Percentiles rank a stretch among this genome's conserved stretches.
phyloP scores from a whole-genome alignment of 2,113 vertebrate species.

The Trogon melanurus region DNA sequence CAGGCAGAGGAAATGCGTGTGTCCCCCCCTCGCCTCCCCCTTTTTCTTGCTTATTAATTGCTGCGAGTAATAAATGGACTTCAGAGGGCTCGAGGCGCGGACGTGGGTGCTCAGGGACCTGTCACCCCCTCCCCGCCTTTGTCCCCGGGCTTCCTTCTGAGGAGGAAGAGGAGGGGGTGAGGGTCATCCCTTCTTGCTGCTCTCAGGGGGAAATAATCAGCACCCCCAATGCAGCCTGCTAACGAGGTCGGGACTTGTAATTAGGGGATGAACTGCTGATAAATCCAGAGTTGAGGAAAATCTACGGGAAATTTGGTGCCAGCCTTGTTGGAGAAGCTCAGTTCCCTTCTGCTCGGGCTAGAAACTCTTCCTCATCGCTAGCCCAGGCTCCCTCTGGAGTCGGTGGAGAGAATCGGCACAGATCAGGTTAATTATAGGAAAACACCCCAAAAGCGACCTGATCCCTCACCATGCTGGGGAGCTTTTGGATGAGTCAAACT shows the following conservation, averaged over 20 bases:
- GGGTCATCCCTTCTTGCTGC: not conserved
- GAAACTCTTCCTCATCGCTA: rapidly evolving
- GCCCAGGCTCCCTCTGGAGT: conserved; percentile 32
- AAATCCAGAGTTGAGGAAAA: not conserved
- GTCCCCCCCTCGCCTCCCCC: not conserved
- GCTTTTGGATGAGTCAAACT: rapidly evolving
- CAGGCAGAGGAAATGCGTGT: not conserved
- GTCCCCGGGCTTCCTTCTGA: rapidly evolving
- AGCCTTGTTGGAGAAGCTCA: not conserved
- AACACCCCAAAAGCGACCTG: not conserved
- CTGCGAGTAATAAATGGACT: not conserved
- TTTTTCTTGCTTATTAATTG: not conserved
- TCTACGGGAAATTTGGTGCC: no score
- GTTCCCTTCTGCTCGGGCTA: not conserved
- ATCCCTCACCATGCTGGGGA: rapidly evolving
- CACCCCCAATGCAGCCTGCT: not conserved
- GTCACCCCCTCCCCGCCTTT: not conserved
- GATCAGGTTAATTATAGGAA: rapidly evolving
- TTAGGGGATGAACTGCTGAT: rapidly evolving
- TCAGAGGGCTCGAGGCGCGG: not conserved
- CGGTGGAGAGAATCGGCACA: not conserved
- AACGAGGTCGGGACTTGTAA: not conserved
- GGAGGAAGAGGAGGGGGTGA: not conserved
- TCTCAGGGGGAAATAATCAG: not conserved
- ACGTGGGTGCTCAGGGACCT: not conserved